Base-by-base conservation (phyloP, 2,113 vertebrate species). In the Triplophysa tibetana region DNA sequence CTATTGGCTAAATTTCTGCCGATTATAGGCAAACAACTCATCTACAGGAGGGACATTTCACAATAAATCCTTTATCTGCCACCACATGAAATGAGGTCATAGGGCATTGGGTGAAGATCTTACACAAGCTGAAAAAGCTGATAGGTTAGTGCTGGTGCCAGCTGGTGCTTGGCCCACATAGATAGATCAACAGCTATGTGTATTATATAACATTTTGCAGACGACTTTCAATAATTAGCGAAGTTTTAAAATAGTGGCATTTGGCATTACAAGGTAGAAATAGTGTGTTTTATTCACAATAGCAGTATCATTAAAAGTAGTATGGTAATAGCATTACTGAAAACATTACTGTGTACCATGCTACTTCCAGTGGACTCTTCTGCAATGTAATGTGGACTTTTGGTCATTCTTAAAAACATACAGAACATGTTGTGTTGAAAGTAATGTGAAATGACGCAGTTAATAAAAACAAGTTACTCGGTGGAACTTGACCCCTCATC, bases 1-100 rank as follows among this genome's bases (percentile, higher is more conserved):
- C 26, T 16, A 65, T 38, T 48, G 75, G 69, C 52, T 70, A 16
- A 24, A 78, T 77, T 83, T 84, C 5, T 83, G 74, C 69, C 85
- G 81, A 85, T 74, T 78, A 66, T 13, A 54, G 7, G 7, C 2
- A 21, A 21, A 12, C 4, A 17, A 29, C 38, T 48, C 9, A 13
- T 75, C 3, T 19, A 14, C 13, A 7, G 23, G 54, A 5, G 1
- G 8, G 1, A n/a, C 11, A n/a, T 63, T 52, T 64, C 23, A 48
- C 61, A 0, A 10, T 75, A 43, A 45, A 43, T 56, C 41, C 56
- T 2, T 58, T 21, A 58, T 58, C 19, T 58, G 54, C 19, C 2
- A n/a, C 45, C 11, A 58, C 16, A n/a, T 8, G 19, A 21, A 21
- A 0, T 38, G 56, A 70, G 45, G 56, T 65, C 64, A 77, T 70